These are phyloP conservation scores for Melinaea marsaeus DNA, from an alignment of 2,888 invertebrate species.

Conservation along the genomic window DNA sequence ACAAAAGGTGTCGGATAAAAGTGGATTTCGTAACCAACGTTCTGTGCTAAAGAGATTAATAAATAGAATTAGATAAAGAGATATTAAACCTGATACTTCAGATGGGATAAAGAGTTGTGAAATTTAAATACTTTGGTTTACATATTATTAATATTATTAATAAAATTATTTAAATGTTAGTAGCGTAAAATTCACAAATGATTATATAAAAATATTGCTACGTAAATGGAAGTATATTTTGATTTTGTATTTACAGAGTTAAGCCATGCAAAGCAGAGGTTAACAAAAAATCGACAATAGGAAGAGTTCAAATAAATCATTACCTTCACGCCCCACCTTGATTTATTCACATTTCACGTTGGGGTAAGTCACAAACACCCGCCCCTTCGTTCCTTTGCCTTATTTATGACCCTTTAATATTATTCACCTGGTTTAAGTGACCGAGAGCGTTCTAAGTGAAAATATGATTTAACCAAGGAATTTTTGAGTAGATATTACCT, in stretches of 20 bases:
- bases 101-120: too few relatives aligned
- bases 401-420: conserved; percentile 47
- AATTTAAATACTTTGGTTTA: too few relatives aligned
- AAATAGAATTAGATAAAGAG: too few relatives aligned
- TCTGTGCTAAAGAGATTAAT: too few relatives aligned
- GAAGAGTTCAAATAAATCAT: conserved; percentile 55
- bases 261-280: conserved; percentile 3
- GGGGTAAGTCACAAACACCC: conserved; percentile 53
- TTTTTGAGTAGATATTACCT: not conserved
- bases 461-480: not conserved
- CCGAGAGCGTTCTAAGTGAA: not conserved
- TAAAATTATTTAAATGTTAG: too few relatives aligned
- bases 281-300: conserved; percentile 11
- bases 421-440: conserved; percentile 20
- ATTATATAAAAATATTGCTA: too few relatives aligned
- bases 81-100: too few relatives aligned
- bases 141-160: too few relatives aligned
- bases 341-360: conserved; percentile 53
- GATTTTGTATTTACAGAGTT: not conserved
- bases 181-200: too few relatives aligned
- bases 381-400: conserved; percentile 40
- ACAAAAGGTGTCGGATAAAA: conserved; percentile 15
- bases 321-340: conserved; percentile 51
- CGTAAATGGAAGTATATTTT: too few relatives aligned
- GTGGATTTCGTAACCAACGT: conserved; percentile 20